A percentile compares a stretch with the other conserved stretches of the same genome.
Evolutionary conservation across 2,797 vertebrate species (phyloP).

Genomic region (Euthynnus affinis): DNA sequence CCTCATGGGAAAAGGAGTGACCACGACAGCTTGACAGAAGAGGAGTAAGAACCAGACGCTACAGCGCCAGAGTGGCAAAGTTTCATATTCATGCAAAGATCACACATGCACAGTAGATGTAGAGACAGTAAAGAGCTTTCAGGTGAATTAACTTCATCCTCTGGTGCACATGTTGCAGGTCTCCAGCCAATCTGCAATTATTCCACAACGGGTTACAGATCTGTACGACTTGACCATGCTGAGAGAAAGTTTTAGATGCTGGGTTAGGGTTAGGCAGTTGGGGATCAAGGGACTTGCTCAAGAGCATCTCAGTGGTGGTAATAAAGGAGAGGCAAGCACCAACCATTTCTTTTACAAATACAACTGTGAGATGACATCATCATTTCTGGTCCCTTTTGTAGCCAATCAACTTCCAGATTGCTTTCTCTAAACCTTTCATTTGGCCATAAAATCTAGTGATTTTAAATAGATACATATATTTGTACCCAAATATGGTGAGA

Average conservation of each 20-base stretch:
- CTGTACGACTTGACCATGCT: background rate
- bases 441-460: too few relatives aligned
- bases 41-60: constrained; percentile 27
- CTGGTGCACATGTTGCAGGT: background rate
- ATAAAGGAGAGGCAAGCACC: background rate
- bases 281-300: background rate
- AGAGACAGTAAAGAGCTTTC: background rate
- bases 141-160: constrained; percentile 6
- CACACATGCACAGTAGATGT: constrained; percentile 18
- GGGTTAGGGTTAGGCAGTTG: too few relatives aligned
- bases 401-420: background rate
- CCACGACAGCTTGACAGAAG: constrained; percentile 21
- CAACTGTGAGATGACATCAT: background rate
- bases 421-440: background rate
- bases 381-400: background rate
- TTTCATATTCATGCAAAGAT: constrained; percentile 69
- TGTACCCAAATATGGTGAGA: too few relatives aligned
- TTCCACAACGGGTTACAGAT: background rate
- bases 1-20: constrained; percentile 12
- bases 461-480: too few relatives aligned
- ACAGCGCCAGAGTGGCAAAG: constrained; percentile 43
- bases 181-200: background rate
- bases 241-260: too few relatives aligned
- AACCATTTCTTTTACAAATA: background rate
- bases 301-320: too few relatives aligned